phyloP scores from a whole-genome alignment of 2,797 vertebrate species.

The Tinamus major region DNA sequence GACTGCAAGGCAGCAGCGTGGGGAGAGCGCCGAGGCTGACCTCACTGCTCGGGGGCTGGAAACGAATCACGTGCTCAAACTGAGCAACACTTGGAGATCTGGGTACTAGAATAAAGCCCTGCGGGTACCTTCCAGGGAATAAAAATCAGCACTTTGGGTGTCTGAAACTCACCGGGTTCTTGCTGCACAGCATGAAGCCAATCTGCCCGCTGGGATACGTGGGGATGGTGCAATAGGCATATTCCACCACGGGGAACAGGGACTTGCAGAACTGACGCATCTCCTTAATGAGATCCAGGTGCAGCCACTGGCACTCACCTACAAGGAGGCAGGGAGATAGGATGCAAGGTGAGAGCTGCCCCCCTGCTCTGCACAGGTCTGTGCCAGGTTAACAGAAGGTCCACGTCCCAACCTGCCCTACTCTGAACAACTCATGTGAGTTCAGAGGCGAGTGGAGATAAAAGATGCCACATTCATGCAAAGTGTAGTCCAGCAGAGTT shows the following conservation, averaged over 20 bases:
- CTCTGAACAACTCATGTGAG: neutral
- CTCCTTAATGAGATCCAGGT: constrained; percentile 97
- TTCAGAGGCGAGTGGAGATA: neutral
- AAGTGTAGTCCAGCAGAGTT: neutral
- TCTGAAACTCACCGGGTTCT: constrained; percentile 87
- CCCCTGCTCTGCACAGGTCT: neutral
- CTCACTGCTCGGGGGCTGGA: neutral
- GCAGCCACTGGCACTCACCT: constrained; percentile 99
- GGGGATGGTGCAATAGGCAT: constrained; percentile 96
- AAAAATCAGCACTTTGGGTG: neutral
- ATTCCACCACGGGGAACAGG: constrained; percentile 95
- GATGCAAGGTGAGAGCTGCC: constrained; percentile 24
- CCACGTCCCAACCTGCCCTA: constrained; percentile 55
- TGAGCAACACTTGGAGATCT: neutral
- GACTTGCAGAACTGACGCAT: constrained; percentile 97
- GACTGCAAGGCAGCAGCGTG: neutral
- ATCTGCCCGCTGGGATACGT: constrained; percentile 98
- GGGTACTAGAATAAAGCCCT: neutral
- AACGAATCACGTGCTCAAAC: neutral
- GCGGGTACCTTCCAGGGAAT: fast-evolving
- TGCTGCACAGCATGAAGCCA: constrained; percentile 99
- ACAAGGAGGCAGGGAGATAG: neutral
- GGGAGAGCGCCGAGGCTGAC: neutral
- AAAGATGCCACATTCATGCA: neutral
- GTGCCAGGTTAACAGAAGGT: neutral